These are phyloP conservation scores for Phaonia tiefii DNA, from an alignment of 2,888 invertebrate species.

Conservation along the genomic window DNA sequence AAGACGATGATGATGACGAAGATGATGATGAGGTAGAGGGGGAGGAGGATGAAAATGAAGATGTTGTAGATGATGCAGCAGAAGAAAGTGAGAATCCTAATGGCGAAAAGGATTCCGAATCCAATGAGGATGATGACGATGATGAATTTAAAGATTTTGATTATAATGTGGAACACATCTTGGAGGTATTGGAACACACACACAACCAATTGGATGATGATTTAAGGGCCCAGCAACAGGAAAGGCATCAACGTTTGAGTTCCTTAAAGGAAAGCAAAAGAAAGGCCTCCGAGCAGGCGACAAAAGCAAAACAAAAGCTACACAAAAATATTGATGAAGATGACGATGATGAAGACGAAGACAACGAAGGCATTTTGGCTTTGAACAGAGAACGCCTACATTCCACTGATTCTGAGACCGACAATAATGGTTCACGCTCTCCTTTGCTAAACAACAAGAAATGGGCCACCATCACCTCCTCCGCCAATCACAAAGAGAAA, in stretches of 20 bases:
- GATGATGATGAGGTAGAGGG: conserved; percentile 27
- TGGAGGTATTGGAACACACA: conserved; percentile 74
- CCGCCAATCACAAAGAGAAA: conserved; percentile 50
- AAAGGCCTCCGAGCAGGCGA: conserved; percentile 24
- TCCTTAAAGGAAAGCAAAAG: background rate
- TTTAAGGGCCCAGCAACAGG: conserved; percentile 53
- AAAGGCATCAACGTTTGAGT: conserved; percentile 17
- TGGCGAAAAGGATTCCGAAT: background rate
- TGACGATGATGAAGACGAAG: conserved; percentile 62
- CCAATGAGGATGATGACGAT: conserved; percentile 53
- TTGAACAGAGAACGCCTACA: conserved; percentile 72
- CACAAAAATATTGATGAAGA: conserved; percentile 34
- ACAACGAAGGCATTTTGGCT: conserved; percentile 57
- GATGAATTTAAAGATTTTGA: conserved; percentile 75
- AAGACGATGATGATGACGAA: conserved; percentile 54
- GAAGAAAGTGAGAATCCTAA: conserved; percentile 46
- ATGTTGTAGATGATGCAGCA: conserved; percentile 64
- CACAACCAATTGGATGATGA: conserved; percentile 73
- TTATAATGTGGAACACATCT: conserved; percentile 76
- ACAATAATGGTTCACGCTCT: conserved; percentile 87
- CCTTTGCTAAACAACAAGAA: conserved; percentile 82
- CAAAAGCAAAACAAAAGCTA: conserved; percentile 18
- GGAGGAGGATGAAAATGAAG: conserved; percentile 16
- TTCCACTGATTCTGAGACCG: conserved; percentile 84
- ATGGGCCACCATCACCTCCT: conserved; percentile 50